Evolutionary conservation across 2,888 invertebrate genomes (phyloP), one percentile per base, ranked within the genome.

Genomic region (Balanococcus diminutus): DNA sequence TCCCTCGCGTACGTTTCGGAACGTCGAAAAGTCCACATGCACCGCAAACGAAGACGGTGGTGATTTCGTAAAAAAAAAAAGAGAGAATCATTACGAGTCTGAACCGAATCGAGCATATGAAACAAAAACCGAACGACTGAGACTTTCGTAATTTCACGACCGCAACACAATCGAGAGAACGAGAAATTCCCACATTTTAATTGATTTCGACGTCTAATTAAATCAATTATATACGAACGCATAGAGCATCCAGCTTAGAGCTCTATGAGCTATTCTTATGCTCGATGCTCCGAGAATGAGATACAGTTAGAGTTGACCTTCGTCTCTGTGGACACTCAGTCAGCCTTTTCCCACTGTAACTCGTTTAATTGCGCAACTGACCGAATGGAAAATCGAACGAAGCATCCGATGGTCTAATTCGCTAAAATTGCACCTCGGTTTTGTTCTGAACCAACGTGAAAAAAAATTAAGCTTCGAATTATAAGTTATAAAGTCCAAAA

Each of bases 191-290:
- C 32, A 32, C 75, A 36, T 79, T 36, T 79, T 79, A 79, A 79
- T 79, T 79, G 75, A 79, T 79, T 79, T 36, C 72, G n/a, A 11
- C 11, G 19, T n/a, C 19, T 79, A 79, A 79, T 79, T 79, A 79
- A 79, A 79, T 79, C 32, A 79, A 79, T 79, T 79, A 79, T n/a
- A 51, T 31, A 31, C 72, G 72, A 72, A 72, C 14, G 72, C 72
- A 32, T 31, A 31, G 31, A 14, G n/a, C 72, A 56, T 56, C 56
- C 4, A 36, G 36, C 5, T 6, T 36, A 4, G 56, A 56, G 56
- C 56, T 56, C 56, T 56, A 56, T 56, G 56, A 56, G 22, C 56
- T 56, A n/a, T n/a, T n/a, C n/a, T n/a, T n/a, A n/a, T n/a, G 56
- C 31, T 72, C 31, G n/a, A 31, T n/a, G 31, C n/a, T 72, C 11